Base-by-base conservation (phyloP, 2,797 vertebrate species). In the Enteromius thamalakanensis region DNA sequence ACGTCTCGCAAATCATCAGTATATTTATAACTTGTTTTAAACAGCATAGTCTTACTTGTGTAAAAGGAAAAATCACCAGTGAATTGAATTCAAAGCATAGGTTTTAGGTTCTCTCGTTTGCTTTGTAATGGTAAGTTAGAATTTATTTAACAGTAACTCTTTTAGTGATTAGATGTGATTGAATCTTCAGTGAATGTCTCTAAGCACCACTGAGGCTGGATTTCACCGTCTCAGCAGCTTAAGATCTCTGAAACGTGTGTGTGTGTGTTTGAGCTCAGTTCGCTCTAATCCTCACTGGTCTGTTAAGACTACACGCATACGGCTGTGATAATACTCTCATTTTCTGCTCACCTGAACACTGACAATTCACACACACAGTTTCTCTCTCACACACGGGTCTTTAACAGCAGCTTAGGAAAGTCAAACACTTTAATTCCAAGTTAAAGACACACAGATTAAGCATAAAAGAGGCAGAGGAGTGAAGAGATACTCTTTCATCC, bases 291-390 rank as follows among this genome's bases (percentile, higher is more conserved):
- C 92, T 0, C 83, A 80, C 88, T 93, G 92, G 94, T 94, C 94
- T 91, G 91, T 85, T 90, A 90, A 93, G 83, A 65, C 91, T 92
- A 93, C 92, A 93, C 93, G 90, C 93, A 92, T 91, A 93, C 89
- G 91, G 84, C 91, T 90, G 86, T 90, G 89, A 94, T 94, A 94
- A 94, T 93, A 89, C 93, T 85, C 91, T 93, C 84, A 92, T 94
- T 94, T 94, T 94, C 92, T 93, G 94, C 92, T 94, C 91, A 95
- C 93, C 93, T 93, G 93, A 94, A 85, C 92, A 89, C 92, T 94
- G 87, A 90, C 76, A 79, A 53, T 79, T 84, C 84, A 86, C 90
- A 86, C 90, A 81, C 34, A 72, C 89, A 86, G 87, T 90, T 89
- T 91, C 88, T 76, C 90, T 78, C 81, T 1, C 86, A 86, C 84